Conservation (phyloP, 2,888 invertebrate genomes). For the Tubulanus polymorphus region DNA sequence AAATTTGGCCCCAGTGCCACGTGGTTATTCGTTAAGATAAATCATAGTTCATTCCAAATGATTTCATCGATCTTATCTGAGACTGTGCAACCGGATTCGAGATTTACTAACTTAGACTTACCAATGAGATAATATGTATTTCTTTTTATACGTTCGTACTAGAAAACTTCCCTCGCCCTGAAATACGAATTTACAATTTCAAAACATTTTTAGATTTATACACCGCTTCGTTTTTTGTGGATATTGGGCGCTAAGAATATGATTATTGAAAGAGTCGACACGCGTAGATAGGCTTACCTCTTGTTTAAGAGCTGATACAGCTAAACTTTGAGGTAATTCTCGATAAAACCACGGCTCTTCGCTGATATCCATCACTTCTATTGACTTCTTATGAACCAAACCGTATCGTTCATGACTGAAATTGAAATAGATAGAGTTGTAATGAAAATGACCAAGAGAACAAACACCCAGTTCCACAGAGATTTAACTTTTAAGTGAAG, state of each 20-base stretch:
- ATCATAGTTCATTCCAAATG: too few relatives aligned
- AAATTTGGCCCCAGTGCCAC: too few relatives aligned
- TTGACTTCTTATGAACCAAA: neutral
- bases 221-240: too few relatives aligned
- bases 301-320: neutral
- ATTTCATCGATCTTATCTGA: neutral
- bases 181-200: too few relatives aligned
- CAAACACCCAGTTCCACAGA: too few relatives aligned
- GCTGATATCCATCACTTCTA: neutral
- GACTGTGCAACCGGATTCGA: neutral
- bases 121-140: neutral
- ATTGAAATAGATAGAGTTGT: neutral
- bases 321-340: neutral
- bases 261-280: too few relatives aligned
- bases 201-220: too few relatives aligned
- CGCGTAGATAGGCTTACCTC: too few relatives aligned
- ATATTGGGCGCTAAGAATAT: too few relatives aligned
- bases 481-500: too few relatives aligned
- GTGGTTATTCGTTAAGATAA: too few relatives aligned
- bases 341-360: neutral
- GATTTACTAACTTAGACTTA: neutral
- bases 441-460: too few relatives aligned
- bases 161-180: neutral
- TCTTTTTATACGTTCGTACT: neutral
- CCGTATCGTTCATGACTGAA: constrained; percentile 1